Conservation (phyloP, 2,888 invertebrate genomes). For the Lymantria dispar region DNA sequence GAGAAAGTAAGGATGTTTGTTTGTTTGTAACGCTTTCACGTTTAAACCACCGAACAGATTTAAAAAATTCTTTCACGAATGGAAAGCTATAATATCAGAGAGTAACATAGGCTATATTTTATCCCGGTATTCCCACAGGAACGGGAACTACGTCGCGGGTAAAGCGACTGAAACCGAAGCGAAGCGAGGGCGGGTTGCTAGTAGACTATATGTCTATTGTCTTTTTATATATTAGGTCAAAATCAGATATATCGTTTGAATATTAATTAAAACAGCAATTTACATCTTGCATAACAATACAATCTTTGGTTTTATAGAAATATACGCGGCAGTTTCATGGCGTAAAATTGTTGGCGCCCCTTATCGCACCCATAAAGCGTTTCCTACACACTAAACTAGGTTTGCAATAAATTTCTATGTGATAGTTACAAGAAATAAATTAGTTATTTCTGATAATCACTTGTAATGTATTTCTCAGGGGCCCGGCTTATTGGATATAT, state of each 20-base stretch:
- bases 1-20: too few relatives aligned
- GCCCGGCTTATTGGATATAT: neutral
- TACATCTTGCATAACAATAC: slow-evolving; percentile 26
- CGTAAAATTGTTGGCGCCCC: slow-evolving; percentile 65
- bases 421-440: slow-evolving; percentile 23
- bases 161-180: too few relatives aligned
- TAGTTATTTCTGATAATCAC: slow-evolving; percentile 8
- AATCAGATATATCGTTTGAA: slow-evolving; percentile 6
- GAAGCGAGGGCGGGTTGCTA: too few relatives aligned
- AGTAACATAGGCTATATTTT: too few relatives aligned
- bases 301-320: slow-evolving; percentile 39
- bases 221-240: too few relatives aligned
- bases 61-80: too few relatives aligned
- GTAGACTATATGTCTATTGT: too few relatives aligned
- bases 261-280: slow-evolving; percentile 5
- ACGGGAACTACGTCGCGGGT: too few relatives aligned
- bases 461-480: slow-evolving; percentile 2
- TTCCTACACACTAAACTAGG: slow-evolving; percentile 39
- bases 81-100: too few relatives aligned
- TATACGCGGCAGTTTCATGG: slow-evolving; percentile 46
- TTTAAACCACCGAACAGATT: too few relatives aligned
- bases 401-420: slow-evolving; percentile 43
- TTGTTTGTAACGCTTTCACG: too few relatives aligned
- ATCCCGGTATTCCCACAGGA: too few relatives aligned
- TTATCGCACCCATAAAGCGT: slow-evolving; percentile 66